phyloP scores from a whole-genome alignment of 2,888 invertebrate species.

The Lasioglossum marginatum region DNA sequence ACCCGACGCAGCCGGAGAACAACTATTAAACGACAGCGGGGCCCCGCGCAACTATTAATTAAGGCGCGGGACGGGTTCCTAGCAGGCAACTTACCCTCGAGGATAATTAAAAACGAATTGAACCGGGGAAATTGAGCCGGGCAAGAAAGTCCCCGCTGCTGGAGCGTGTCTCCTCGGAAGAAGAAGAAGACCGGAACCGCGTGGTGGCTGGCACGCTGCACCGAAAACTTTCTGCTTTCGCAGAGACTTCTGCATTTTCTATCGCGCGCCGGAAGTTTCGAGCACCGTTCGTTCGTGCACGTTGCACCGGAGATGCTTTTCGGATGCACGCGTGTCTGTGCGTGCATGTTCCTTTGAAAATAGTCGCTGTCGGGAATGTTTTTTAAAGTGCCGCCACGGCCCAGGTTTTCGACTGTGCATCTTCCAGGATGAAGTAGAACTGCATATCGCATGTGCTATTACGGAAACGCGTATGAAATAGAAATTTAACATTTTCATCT shows the following conservation, averaged over 20 bases:
- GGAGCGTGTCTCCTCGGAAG: neutral
- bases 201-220: neutral
- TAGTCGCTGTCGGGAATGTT: neutral
- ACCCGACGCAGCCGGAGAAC: slow-evolving; percentile 17
- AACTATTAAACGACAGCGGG: slow-evolving; percentile 35
- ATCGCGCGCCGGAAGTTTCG: neutral
- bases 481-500: neutral
- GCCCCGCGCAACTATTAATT: slow-evolving; percentile 30
- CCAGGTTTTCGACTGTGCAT: neutral
- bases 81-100: neutral
- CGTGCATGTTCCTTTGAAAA: neutral
- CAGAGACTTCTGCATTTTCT: neutral
- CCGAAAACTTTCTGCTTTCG: slow-evolving; percentile 2
- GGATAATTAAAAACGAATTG: slow-evolving; percentile 36
- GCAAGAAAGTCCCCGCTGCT: neutral
- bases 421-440: neutral
- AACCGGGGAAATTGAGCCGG: neutral
- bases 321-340: neutral
- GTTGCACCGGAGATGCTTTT: neutral
- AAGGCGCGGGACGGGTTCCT: slow-evolving; percentile 6
- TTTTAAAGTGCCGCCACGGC: neutral
- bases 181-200: neutral
- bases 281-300: neutral
- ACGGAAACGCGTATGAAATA: neutral
- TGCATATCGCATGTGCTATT: too few species aligned